These are phyloP conservation scores for Tolmerus cingulatus DNA, from an alignment of 2,888 invertebrate genomes.

Conservation along the genomic window DNA sequence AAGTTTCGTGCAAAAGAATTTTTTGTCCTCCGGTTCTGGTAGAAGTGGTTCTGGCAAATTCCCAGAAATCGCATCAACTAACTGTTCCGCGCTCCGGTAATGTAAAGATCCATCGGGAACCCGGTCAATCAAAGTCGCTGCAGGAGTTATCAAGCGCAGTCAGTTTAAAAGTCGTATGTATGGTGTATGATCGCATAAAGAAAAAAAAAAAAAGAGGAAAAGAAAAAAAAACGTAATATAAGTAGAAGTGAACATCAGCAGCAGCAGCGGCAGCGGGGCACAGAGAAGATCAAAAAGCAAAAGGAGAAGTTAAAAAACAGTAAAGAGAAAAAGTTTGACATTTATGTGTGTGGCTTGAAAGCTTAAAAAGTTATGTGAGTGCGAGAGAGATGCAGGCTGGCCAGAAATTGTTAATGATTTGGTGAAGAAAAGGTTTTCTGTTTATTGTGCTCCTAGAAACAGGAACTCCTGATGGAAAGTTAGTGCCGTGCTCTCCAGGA, in stretches of 20 bases:
- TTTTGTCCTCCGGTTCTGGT: conserved; percentile 25
- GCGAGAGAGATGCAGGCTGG: conserved; percentile 24
- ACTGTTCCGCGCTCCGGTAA: neutral
- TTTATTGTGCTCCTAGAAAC: conserved; percentile 2
- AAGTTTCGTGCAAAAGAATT: conserved; percentile 33
- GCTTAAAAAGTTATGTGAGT: conserved; percentile 21
- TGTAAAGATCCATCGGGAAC: neutral
- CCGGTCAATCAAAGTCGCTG: neutral
- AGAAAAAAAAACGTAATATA: neutral
- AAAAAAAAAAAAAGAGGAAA: neutral
- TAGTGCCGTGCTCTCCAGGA: neutral
- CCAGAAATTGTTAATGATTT: conserved; percentile 22
- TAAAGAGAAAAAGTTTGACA: conserved; percentile 31
- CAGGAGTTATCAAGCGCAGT: conserved; percentile 1
- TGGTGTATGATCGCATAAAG: conserved; percentile 29
- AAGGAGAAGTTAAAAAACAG: conserved; percentile 16
- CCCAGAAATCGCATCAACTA: neutral
- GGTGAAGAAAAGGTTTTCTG: conserved; percentile 17
- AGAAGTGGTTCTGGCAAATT: conserved; percentile 17
- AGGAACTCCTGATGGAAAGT: neutral
- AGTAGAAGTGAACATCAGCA: neutral
- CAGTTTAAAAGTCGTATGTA: conserved; percentile 8
- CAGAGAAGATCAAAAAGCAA: conserved; percentile 33
- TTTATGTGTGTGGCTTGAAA: conserved; percentile 26
- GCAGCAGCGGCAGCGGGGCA: neutral